Percentiles rank a stretch among this genome's conserved stretches.
Conservation (phyloP, 2,797 vertebrate species). For the Acestrorhynchus altus region DNA sequence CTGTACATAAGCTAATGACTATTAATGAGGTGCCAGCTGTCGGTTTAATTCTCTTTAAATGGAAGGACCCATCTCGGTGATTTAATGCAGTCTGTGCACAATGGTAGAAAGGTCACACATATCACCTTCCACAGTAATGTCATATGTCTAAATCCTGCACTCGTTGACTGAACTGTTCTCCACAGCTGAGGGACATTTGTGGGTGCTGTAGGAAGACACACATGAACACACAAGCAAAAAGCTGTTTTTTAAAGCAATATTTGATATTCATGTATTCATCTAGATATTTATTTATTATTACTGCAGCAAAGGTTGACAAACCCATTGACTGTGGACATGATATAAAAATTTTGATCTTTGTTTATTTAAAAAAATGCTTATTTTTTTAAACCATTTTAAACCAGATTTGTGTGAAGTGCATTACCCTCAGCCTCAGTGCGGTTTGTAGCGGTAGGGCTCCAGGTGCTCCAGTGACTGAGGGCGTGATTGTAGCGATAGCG, state of each 20-base stretch:
- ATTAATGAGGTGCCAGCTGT: too few species aligned
- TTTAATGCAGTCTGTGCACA: slow-evolving; percentile 3
- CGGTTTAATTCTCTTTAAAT: too few species aligned
- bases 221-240: slow-evolving; percentile 15
- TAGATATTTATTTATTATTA: too few species aligned
- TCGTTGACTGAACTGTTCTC: slow-evolving; percentile 36
- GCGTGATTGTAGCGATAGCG: slow-evolving; percentile 37
- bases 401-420: neutral
- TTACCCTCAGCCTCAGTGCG: neutral
- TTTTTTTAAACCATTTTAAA: too few species aligned
- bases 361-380: too few species aligned
- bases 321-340: too few species aligned
- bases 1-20: neutral
- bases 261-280: too few species aligned
- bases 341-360: too few species aligned
- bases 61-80: neutral
- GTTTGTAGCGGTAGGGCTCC: slow-evolving; percentile 15
- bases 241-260: too few species aligned
- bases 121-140: slow-evolving; percentile 64
- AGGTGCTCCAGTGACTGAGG: slow-evolving; percentile 47
- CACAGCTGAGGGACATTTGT: slow-evolving; percentile 44
- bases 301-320: too few species aligned
- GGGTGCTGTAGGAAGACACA: slow-evolving; percentile 44
- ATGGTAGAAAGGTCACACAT: slow-evolving; percentile 9
- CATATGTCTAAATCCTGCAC: slow-evolving; percentile 21